Evolutionary conservation across 2,888 invertebrate genomes (phyloP), one percentile per base, ranked within the genome.

Genomic region (Euplagia quadripunctaria): DNA sequence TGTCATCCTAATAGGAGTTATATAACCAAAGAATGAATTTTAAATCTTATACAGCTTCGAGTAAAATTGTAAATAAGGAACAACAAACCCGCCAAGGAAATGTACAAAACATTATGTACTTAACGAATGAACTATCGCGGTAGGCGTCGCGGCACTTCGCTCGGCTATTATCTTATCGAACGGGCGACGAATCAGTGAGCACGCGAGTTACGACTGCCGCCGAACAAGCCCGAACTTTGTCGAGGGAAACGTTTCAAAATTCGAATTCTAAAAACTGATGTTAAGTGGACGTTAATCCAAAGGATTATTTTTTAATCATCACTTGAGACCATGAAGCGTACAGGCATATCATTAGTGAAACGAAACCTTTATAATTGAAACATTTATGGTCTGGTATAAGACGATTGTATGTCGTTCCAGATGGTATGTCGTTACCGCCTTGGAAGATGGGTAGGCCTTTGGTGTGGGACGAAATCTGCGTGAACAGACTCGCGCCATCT

Each of bases 181-280:
- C 71, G 82, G 77, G 72, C 81, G 85, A 88, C 94, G 96, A 93
- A 94, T 94, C 96, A 95, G 91, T 96, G 96, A 91, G 89, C 95
- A 94, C 90, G 90, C 89, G 91, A 93, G 90, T 93, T 93, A 93
- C 92, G 86, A 86, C 86, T 79, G 84, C 81, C 82, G 84, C 85
- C 85, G 85, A 88, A 86, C 79, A 83, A 84, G 82, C 71, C 87
- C 90, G 80, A 87, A 88, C 77, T 88, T 89, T 87, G 76, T 71
- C 78, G 79, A 81, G 83, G 78, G 79, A 79, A 85, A 85, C 82
- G 82, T 82, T 87, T 86, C 85, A 82, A 83, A 87, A 85, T 88
- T 87, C 85, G 82, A 85, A 87, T 83, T 73, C 86, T 86, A 89
- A 91, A 90, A 90, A 90, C 85, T 84, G 86, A 55, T 82, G 79